phyloP scores from a whole-genome alignment of 1,140 invertebrate species.

The Anthonomus grandis region DNA sequence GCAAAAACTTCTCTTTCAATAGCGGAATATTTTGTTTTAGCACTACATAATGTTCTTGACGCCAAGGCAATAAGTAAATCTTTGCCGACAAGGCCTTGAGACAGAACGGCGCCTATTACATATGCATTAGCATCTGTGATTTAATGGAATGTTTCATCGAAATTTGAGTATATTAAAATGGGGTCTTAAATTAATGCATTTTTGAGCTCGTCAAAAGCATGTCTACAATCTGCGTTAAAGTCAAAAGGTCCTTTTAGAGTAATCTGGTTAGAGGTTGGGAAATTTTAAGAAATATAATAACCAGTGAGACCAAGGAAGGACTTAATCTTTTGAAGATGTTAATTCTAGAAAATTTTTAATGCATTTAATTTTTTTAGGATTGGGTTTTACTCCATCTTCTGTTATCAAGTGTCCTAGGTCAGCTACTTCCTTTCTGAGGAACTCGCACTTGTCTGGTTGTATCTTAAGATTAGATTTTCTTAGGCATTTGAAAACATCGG shows the following conservation, averaged over 20 bases:
- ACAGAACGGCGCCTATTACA: too few species aligned
- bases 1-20: too few species aligned
- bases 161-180: too few species aligned
- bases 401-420: constrained; percentile 49
- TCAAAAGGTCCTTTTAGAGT: constrained; percentile 30
- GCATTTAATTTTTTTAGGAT: constrained; percentile 31
- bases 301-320: constrained; percentile 32
- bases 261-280: constrained; percentile 29
- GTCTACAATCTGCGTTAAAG: too few species aligned
- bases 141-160: too few species aligned
- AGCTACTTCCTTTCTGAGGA: constrained; percentile 46
- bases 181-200: too few species aligned
- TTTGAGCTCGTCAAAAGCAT: too few species aligned
- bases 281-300: constrained; percentile 38
- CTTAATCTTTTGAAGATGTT: constrained; percentile 36
- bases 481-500: constrained; percentile 19
- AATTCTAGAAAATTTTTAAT: constrained; percentile 32
- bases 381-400: constrained; percentile 29
- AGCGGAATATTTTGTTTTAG: too few species aligned
- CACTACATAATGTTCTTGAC: too few species aligned
- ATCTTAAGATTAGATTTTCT: constrained; percentile 23
- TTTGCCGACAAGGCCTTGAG: too few species aligned
- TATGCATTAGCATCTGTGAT: too few species aligned
- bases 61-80: too few species aligned
- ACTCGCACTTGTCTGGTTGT: constrained; percentile 38